Evolutionary conservation across 1,140 invertebrate species (phyloP), one percentile per base, ranked within the genome.

Genomic region (Diploscapter pachys): DNA sequence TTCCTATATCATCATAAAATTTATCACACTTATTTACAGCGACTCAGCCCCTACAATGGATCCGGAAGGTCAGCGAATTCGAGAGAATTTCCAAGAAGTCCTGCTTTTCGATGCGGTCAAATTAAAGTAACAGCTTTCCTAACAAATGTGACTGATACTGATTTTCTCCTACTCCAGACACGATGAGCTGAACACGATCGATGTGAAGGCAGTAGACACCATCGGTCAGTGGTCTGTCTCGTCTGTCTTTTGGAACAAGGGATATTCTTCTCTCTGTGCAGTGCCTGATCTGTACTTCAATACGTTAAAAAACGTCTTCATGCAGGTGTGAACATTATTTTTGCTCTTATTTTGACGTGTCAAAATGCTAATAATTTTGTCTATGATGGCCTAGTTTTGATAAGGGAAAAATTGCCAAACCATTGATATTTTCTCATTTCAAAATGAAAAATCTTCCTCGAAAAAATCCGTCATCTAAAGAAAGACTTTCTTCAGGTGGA

Each of bases 211-310:
- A 49, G 72, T 73, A 2, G 73, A 78, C 59, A 71, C 51, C 8
- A 62, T 78, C n/a, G 77, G 72, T 9, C 63, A 71, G 54, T 78
- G 77, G 77, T 31, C 77, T 31, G 5, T 78, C 13, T 59, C 59
- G 4, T 79, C 63, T 9, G 63, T 73, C 51, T 78, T 75, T 57
- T 78, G 77, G 77, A 65, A 61, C 31, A 61, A 59, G 31, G 77
- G 77, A 51, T 59, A 64, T 51, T 56, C 55, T 5, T 62, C 63
- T 4, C 49, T 78, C 6, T 78, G 69, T 53, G 67, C 68, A 59
- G 75, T 63, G 50, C 73, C 48, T 6, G 53, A 11, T 2, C 51
- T 63, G 4, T 5, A 8, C 52, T 9, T 75, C 50, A 11, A 51
- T 8, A 75, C 54, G 11, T 11, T 6, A n/a, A 75, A 76, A 62